Base-by-base conservation (phyloP, 2,888 invertebrate genomes). In the Hermaeophaga mercurialis region DNA sequence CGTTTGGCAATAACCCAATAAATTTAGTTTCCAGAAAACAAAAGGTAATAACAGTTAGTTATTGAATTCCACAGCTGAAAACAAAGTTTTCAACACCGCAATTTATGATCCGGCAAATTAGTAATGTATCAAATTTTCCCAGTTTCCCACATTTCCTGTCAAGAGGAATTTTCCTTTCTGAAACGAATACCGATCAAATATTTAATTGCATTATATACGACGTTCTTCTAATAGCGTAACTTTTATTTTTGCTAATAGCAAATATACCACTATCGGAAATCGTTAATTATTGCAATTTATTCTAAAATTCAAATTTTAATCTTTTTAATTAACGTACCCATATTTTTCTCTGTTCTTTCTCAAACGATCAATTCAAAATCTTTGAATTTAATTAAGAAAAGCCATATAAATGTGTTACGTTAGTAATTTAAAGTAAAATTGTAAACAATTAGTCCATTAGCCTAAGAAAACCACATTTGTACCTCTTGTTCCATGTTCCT, bases 31-130 rank as follows among this genome's bases (percentile, higher is more conserved):
- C 3, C 11, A n/a, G n/a, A 12, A 47, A 47, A 47, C 47, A 47
- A 47, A 47, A 47, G 47, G 47, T 47, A 34, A 47, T 34, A 47
- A 19, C 47, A 36, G 47, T 47, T 47, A 47, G 47, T 34, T 47
- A 47, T 47, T 47, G 47, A 47, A 47, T 47, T 47, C 47, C 47
- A 47, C 18, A 43, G 31, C 33, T 36, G 47, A 47, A 47, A 47
- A 47, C 47, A 47, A 47, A 47, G 47, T 47, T 47, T 47, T 47
- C 47, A 33, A 34, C 47, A 12, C 47, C 19, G 11, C 33, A 47
- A 47, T 47, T 47, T 47, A 47, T 36, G 47, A 47, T 24, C 34
- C 33, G 47, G 19, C 47, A 47, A 47, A 47, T 47, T 47, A 36
- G 47, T 14, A 33, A 47, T 47, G 47, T 47, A 47, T 34, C 34